These are phyloP conservation scores for Apogon talboti DNA, from an alignment of 2,797 vertebrate species.

Conservation along the genomic window DNA sequence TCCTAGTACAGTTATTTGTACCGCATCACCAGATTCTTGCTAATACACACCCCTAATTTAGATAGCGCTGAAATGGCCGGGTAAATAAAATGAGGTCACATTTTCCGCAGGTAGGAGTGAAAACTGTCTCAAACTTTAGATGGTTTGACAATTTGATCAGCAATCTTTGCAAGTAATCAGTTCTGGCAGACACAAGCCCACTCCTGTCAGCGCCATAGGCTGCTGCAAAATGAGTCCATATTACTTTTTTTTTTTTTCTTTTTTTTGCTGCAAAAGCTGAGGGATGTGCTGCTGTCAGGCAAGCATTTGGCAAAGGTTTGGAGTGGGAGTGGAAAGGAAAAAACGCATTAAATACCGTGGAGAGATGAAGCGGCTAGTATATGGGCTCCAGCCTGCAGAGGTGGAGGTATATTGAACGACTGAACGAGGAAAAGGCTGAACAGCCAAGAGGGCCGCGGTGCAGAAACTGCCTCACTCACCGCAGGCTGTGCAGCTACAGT, in stretches of 20 bases:
- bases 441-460: slow-evolving; percentile 55
- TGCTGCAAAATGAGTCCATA: slow-evolving; percentile 67
- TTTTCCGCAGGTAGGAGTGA: slow-evolving; percentile 32
- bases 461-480: slow-evolving; percentile 49
- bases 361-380: slow-evolving; percentile 57
- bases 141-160: slow-evolving; percentile 72
- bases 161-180: slow-evolving; percentile 67
- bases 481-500: slow-evolving; percentile 61
- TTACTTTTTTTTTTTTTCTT: slow-evolving; percentile 36
- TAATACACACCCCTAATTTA: background rate
- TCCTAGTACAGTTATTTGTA: too few species aligned
- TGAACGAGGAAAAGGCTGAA: slow-evolving; percentile 45
- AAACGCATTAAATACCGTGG: slow-evolving; percentile 70
- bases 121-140: slow-evolving; percentile 55
- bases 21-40: too few species aligned
- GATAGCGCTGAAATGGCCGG: slow-evolving; percentile 29
- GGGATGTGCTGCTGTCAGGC: slow-evolving; percentile 69
- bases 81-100: slow-evolving; percentile 53
- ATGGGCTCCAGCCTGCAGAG: slow-evolving; percentile 71
- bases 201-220: slow-evolving; percentile 59
- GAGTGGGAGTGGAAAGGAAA: slow-evolving; percentile 51
- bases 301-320: slow-evolving; percentile 61
- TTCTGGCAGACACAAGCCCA: slow-evolving; percentile 62
- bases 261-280: slow-evolving; percentile 57
- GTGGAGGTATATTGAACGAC: slow-evolving; percentile 70